phyloP scores from a whole-genome alignment of 2,888 invertebrate species.

The Sepiola atlantica region DNA sequence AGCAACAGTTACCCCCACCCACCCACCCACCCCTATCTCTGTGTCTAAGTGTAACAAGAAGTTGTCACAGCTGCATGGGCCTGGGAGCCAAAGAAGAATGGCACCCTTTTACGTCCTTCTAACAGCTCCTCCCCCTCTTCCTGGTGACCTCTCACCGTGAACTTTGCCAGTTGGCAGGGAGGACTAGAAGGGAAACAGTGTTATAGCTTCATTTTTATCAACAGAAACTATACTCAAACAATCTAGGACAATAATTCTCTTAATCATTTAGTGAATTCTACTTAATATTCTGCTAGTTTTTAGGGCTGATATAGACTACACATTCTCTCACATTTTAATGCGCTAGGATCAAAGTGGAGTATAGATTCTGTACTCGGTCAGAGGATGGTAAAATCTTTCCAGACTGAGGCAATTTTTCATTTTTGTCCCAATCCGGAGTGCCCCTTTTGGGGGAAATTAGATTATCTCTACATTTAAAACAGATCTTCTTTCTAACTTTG shows the following conservation, averaged over 20 bases:
- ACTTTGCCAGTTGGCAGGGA: background rate
- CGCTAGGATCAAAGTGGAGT: too few relatives aligned
- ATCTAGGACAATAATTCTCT: constrained; percentile 32
- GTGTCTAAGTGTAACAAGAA: background rate
- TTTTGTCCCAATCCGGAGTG: too few relatives aligned
- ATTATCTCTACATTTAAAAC: too few relatives aligned
- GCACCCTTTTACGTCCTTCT: background rate
- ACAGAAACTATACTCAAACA: background rate
- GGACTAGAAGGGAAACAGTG: background rate
- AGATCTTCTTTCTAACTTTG: too few relatives aligned
- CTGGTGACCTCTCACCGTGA: background rate
- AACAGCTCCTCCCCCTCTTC: constrained; percentile 4
- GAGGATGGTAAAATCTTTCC: too few relatives aligned
- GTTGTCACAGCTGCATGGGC: constrained; percentile 32
- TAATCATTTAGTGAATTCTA: background rate
- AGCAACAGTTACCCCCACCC: background rate
- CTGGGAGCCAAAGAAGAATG: background rate
- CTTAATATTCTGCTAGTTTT: background rate
- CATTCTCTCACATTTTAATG: too few relatives aligned
- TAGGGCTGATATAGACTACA: too few relatives aligned
- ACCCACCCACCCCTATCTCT: background rate
- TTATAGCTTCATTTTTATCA: background rate
- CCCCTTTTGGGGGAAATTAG: too few relatives aligned
- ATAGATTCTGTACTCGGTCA: too few relatives aligned
- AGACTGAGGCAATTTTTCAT: too few relatives aligned